Evolutionary conservation across 2,113 vertebrate species (phyloP).

Genomic region (Delphinapterus leucas): DNA sequence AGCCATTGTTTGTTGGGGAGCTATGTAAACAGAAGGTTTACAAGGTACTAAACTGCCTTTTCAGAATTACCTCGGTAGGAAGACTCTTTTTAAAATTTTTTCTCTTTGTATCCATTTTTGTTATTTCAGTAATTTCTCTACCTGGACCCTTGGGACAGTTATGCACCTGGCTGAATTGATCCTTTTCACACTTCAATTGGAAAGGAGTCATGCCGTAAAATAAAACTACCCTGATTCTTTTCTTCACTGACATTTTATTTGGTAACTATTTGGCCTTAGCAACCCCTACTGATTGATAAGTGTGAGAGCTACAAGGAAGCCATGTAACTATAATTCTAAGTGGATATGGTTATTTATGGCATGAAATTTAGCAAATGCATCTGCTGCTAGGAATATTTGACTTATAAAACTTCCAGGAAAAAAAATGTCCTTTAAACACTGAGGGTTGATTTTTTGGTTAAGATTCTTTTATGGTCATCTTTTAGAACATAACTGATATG

Average conservation of each 20-base stretch:
- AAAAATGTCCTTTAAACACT: not conserved
- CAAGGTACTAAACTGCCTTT: conserved; percentile 37
- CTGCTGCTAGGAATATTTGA: conserved; percentile 34
- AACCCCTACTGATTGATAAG: conserved; percentile 29
- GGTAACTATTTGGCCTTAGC: conserved; percentile 23
- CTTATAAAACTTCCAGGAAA: conserved; percentile 13
- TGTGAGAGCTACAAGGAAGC: conserved; percentile 32
- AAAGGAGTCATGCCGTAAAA: conserved; percentile 49
- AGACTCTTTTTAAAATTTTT: not conserved
- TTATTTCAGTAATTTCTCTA: conserved; percentile 57
- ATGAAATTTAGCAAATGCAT: conserved; percentile 49
- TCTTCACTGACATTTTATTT: conserved; percentile 30
- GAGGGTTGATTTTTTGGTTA: not conserved
- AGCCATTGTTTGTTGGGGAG: conserved; percentile 21
- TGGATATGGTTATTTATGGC: conserved; percentile 36
- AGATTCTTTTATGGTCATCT: not conserved
- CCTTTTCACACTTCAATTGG: conserved; percentile 56
- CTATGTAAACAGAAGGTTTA: conserved; percentile 58
- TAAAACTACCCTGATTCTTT: not conserved
- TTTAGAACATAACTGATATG: not conserved
- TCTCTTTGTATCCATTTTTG: conserved; percentile 46
- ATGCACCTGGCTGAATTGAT: conserved; percentile 49
- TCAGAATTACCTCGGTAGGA: conserved; percentile 35
- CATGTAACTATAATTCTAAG: conserved; percentile 51
- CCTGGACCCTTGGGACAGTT: conserved; percentile 18